These are phyloP conservation scores for Kryphioiulus occultus DNA, from an alignment of 2,888 invertebrate species.

Conservation along the genomic window DNA sequence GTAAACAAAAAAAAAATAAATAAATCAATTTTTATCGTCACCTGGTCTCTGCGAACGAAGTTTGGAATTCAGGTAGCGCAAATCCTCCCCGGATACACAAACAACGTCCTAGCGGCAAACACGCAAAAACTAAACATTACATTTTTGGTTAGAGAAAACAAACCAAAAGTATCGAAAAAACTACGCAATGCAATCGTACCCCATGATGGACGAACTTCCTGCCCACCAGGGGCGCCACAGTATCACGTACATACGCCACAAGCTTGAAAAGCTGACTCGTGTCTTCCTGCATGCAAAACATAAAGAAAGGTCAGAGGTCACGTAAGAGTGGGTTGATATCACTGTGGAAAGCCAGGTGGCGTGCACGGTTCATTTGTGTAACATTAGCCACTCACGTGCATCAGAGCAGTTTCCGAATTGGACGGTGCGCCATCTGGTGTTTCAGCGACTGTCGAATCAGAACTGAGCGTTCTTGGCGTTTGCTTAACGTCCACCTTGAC, in stretches of 20 bases:
- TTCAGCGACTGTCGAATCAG: too few relatives aligned
- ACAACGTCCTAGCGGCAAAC: slow-evolving; percentile 43
- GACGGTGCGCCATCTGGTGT: neutral
- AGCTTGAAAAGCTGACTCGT: neutral
- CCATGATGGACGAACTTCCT: slow-evolving; percentile 42
- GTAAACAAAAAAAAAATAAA: neutral
- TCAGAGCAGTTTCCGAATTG: neutral
- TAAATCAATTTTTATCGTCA: slow-evolving; percentile 43
- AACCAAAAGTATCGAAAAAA: neutral
- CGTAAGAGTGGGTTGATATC: neutral
- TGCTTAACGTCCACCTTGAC: neutral
- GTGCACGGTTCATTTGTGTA: neutral
- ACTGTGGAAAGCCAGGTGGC: neutral
- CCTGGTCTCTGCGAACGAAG: slow-evolving; percentile 46
- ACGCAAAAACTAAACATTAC: neutral
- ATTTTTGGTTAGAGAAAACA: neutral
- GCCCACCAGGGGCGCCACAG: slow-evolving; percentile 47
- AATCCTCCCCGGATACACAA: slow-evolving; percentile 38
- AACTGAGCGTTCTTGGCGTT: neutral
- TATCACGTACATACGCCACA: neutral
- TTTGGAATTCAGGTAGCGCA: slow-evolving; percentile 39
- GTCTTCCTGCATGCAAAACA: slow-evolving; percentile 21
- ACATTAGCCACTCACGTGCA: neutral
- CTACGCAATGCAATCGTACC: slow-evolving; percentile 4
- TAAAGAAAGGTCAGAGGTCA: neutral